Evolutionary conservation across 1,140 invertebrate genomes (phyloP).

Genomic region (Zaprionus vittiger): DNA sequence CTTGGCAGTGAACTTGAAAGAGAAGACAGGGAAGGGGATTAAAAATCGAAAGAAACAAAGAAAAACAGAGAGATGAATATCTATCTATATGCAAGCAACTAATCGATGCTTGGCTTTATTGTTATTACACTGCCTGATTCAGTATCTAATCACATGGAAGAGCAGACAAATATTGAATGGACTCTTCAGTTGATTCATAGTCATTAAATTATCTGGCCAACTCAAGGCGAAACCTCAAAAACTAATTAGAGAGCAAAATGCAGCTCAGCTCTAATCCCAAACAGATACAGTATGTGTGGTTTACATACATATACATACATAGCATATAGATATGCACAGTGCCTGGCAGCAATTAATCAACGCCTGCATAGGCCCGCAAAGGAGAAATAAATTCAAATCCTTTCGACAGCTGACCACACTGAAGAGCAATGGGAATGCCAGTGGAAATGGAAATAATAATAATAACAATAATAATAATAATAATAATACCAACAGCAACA

Average conservation of each 20-base stretch:
- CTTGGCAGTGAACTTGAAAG: background rate
- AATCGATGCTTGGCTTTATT: background rate
- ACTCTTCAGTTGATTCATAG: background rate
- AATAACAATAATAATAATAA: slow-evolving; percentile 22
- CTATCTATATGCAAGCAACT: background rate
- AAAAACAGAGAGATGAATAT: no score
- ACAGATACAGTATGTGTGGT: background rate
- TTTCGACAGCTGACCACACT: slow-evolving; percentile 63
- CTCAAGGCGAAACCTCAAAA: slow-evolving; percentile 61
- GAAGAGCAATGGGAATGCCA: slow-evolving; percentile 2
- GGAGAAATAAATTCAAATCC: slow-evolving; percentile 68
- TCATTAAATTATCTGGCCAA: slow-evolving; percentile 23
- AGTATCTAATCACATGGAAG: background rate
- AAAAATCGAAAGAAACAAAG: no score
- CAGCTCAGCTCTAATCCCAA: slow-evolving; percentile 28
- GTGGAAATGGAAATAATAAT: slow-evolving; percentile 3
- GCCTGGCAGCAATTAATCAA: slow-evolving; percentile 68
- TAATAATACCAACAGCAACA: slow-evolving; percentile 16
- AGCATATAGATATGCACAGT: slow-evolving; percentile 1
- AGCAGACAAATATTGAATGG: background rate
- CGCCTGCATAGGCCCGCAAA: slow-evolving; percentile 56
- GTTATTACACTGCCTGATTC: background rate
- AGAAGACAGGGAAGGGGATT: background rate
- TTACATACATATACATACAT: slow-evolving; percentile 12
- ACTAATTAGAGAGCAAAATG: slow-evolving; percentile 62